Percentiles rank a stretch among this genome's conserved stretches.
Evolutionary conservation across 2,797 vertebrate species (phyloP).

Genomic region (Chelon labrosus): DNA sequence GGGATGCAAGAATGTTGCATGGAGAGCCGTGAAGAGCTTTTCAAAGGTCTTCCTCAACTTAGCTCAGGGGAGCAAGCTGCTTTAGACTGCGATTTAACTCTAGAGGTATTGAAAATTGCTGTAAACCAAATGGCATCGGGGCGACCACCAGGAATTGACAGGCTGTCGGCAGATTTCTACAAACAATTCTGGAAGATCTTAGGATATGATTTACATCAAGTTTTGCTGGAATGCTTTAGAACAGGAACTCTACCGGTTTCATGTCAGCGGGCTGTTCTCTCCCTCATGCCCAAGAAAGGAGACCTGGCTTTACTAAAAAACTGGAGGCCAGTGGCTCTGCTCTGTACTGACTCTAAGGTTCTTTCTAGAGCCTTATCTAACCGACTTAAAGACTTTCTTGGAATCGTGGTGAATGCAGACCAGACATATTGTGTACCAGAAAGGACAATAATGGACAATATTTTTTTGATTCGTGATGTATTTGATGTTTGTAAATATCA

Average conservation of each 20-base stretch:
- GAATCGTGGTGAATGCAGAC: no score
- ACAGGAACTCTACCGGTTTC: not conserved
- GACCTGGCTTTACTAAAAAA: not conserved
- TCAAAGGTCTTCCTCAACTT: not conserved
- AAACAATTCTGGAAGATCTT: no score
- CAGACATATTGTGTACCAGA: no score
- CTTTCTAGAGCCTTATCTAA: not conserved
- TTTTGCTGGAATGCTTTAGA: not conserved
- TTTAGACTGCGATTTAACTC: not conserved
- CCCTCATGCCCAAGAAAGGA: no score
- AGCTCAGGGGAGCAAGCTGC: no score
- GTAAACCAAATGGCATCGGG: not conserved
- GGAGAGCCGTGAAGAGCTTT: not conserved
- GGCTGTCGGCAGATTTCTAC: not conserved
- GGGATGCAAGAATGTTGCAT: not conserved
- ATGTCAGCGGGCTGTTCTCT: not conserved
- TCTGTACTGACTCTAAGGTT: not conserved
- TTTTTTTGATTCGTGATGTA: not conserved
- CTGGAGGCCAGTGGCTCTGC: not conserved
- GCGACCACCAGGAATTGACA: not conserved
- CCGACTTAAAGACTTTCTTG: not conserved
- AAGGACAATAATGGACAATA: not conserved
- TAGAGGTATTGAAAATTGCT: not conserved
- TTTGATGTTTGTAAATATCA: not conserved
- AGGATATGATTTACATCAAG: no score